phyloP scores from a whole-genome alignment of 2,888 invertebrate genomes.

The Endomychus coccineus region DNA sequence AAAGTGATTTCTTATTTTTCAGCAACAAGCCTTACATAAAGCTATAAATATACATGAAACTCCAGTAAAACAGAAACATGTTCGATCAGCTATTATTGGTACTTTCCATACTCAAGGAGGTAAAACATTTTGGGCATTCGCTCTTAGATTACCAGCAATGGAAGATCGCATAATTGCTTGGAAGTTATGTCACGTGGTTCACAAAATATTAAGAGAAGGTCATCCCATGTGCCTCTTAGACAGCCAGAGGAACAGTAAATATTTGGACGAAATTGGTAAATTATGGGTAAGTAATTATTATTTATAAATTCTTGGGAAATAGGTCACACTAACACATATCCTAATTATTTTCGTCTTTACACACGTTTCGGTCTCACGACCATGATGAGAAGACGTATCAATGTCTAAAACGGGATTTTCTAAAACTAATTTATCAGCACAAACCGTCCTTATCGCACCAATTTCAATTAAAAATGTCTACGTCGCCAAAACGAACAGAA shows the following conservation, averaged over 20 bases:
- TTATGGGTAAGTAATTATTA: slow-evolving; percentile 75
- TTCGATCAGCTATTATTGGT: slow-evolving; percentile 88
- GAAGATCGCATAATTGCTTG: slow-evolving; percentile 95
- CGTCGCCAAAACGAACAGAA: too few relatives aligned
- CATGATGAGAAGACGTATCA: too few relatives aligned
- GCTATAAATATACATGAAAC: slow-evolving; percentile 88
- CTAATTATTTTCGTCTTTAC: too few relatives aligned
- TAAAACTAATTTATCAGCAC: too few relatives aligned
- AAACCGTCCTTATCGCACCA: too few relatives aligned
- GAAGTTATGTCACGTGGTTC: slow-evolving; percentile 98
- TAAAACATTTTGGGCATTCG: slow-evolving; percentile 78
- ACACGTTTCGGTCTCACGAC: too few relatives aligned
- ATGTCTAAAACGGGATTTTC: too few relatives aligned
- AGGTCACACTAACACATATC: too few relatives aligned
- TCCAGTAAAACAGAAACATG: slow-evolving; percentile 98
- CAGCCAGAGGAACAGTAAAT: slow-evolving; percentile 71
- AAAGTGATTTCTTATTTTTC: too few relatives aligned
- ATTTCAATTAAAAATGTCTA: too few relatives aligned
- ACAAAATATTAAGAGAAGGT: slow-evolving; percentile 92
- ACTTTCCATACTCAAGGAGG: slow-evolving; percentile 91
- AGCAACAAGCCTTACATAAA: slow-evolving; percentile 85
- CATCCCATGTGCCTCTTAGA: slow-evolving; percentile 81
- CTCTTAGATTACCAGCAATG: slow-evolving; percentile 66
- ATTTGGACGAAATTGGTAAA: slow-evolving; percentile 81
- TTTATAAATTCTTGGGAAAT: too few relatives aligned